A percentile compares a stretch with the other conserved stretches of the same genome.
These are phyloP conservation scores for Andrena hattorfiana DNA, from an alignment of 2,888 invertebrate genomes.

Conservation along the genomic window DNA sequence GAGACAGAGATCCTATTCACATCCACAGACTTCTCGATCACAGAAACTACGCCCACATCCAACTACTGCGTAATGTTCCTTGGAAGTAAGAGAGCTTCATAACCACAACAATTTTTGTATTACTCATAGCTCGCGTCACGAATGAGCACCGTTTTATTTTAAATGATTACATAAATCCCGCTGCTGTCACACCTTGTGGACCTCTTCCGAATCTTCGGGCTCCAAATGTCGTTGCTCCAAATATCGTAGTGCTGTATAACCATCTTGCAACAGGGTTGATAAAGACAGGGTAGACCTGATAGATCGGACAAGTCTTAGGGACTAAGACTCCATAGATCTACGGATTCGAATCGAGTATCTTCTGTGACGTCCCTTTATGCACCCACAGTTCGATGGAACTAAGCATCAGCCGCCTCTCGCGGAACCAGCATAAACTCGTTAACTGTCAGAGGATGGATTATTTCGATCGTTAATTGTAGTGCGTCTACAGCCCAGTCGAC, in stretches of 20 bases:
- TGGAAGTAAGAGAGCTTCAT: neutral
- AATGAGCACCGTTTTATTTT: constrained; percentile 35
- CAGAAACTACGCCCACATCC: neutral
- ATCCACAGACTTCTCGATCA: neutral
- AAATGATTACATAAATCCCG: constrained; percentile 24
- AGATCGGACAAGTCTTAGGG: neutral
- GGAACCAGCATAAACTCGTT: constrained; percentile 19
- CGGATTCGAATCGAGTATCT: neutral
- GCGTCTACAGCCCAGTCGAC: neutral
- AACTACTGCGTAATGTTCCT: neutral
- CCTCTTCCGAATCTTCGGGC: constrained; percentile 59
- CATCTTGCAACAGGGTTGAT: neutral
- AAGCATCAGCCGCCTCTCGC: neutral
- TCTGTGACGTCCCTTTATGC: neutral
- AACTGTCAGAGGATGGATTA: neutral
- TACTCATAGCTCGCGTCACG: constrained; percentile 31
- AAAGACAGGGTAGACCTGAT: constrained; percentile 15
- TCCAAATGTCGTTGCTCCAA: constrained; percentile 77
- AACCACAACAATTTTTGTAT: neutral
- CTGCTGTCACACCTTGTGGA: constrained; percentile 21
- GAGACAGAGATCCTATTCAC: neutral
- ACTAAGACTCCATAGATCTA: constrained; percentile 38
- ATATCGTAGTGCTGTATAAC: constrained; percentile 55
- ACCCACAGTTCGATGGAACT: constrained; percentile 15
- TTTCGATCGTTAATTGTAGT: constrained; percentile 45